Evolutionary conservation across 2,797 vertebrate species (phyloP), one percentile per base, ranked within the genome.

Genomic region (Chrysolophus pictus): DNA sequence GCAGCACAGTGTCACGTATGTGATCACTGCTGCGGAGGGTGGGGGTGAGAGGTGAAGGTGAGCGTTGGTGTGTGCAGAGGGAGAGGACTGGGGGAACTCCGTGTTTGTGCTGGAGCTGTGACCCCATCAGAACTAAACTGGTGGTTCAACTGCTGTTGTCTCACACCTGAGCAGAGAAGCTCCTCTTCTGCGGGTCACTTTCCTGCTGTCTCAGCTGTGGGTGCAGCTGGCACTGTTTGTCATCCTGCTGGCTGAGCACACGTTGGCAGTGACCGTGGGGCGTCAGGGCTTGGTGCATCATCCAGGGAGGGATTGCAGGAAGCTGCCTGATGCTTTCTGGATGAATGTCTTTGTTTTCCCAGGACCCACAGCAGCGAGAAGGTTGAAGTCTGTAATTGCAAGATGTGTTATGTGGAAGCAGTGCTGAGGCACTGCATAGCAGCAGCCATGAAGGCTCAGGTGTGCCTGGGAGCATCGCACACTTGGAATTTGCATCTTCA

Each of bases 1-100:
- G 0, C 39, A 14, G 69, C 26, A 0, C 4, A 1, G 0, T 53
- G 59, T 11, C 84, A 44, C 64, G 3, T 2, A 1, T 2, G 59
- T 12, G 46, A 12, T n/a, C 18, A 51, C 6, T 16, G 70, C 84
- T 59, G 6, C n/a, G 11, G 9, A 41, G 37, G 62, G 55, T 59
- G 63, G 28, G 24, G 2, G 10, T 53, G 51, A 53, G 28, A 17
- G 51, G 28, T 29, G 51, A 58, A 53, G 69, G 8, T 0, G 11
- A 56, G 12, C 3, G 53, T 63, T 24, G 44, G 3, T 6, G 49
- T 22, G 28, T 64, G 49, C 47, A 49, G 47, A 49, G 47, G 47
- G 47, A 26, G 23, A 49, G 47, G 12, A 26, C 6, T 49, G 47
- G 23, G 23, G 47, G 47, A 49, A 14, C 23, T 24, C 47, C 23